A percentile compares a stretch with the other conserved stretches of the same genome.
Evolutionary conservation across 2,888 invertebrate genomes (phyloP).

Genomic region (Stenodera caucasica): DNA sequence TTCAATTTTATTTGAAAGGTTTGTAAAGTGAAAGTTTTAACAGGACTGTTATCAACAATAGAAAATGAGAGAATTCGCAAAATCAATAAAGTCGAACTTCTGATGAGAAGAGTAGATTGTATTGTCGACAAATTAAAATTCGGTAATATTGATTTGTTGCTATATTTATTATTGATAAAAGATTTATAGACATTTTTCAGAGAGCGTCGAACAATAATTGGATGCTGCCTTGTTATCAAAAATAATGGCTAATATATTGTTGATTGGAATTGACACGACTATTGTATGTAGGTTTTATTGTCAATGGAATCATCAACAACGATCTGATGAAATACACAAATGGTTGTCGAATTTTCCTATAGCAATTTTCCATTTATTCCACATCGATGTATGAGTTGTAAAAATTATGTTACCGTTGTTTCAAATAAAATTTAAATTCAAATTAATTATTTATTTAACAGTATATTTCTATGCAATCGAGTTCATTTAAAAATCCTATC

Average conservation of each 20-base stretch:
- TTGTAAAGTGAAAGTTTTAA: not conserved
- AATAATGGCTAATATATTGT: constrained; percentile 3
- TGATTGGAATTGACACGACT: constrained; percentile 1
- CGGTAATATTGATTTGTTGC: not conserved
- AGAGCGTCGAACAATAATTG: not conserved
- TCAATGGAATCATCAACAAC: constrained; percentile 7
- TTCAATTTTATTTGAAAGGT: not conserved
- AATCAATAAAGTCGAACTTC: not conserved
- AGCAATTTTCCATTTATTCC: not conserved
- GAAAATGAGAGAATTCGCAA: not conserved
- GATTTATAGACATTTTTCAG: not conserved
- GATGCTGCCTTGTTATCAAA: not conserved
- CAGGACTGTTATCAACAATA: not conserved
- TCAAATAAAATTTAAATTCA: not conserved
- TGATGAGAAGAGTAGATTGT: not conserved
- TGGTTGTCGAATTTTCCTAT: not conserved
- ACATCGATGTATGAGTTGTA: not conserved
- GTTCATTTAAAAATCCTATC: not conserved
- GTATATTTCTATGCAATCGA: not conserved
- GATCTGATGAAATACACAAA: constrained; percentile 1
- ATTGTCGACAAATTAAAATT: not conserved
- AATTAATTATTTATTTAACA: not conserved
- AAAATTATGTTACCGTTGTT: not conserved
- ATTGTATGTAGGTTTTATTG: not conserved
- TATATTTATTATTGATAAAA: not conserved